Evolutionary conservation across 2,113 vertebrate genomes (phyloP), one percentile per base, ranked within the genome.

Genomic region (Buteo buteo): DNA sequence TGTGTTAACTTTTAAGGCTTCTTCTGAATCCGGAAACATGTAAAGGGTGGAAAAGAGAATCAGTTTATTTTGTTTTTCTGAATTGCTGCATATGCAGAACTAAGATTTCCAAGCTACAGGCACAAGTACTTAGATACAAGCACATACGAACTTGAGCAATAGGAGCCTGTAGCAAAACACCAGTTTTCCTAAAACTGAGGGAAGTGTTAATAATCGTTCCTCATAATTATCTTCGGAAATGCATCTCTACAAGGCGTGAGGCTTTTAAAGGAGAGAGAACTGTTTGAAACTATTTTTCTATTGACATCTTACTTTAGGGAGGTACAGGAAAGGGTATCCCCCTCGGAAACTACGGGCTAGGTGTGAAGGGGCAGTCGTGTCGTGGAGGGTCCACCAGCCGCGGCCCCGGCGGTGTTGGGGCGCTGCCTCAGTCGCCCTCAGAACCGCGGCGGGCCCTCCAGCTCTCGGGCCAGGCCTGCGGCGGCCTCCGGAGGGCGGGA

Each of bases 81-180:
- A 14, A 38, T 16, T 36, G 12, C 52, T 62, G 34, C 16, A 4
- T n/a, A 5, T 12, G 16, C 2, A 3, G 69, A 58, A 3, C 6
- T 19, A 11, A 21, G 15, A 20, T 15, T 44, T 82, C 19, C 42
- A n/a, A 7, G 7, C 29, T 9, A 11, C 1, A 22, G 55, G 70
- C 13, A 5, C 34, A 19, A 9, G 13, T 19, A 16, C 12, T 57
- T 3, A 0, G 21, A 7, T 38, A 24, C 13, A 11, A 29, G 13
- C 11, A 17, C 4, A 3, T 19, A 7, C 6, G 8, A 20, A 10
- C 24, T 15, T 6, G 25, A 74, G 59, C 44, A 13, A 9, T 2
- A n/a, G 42, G 25, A 59, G 26, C 26, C 29, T 47, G 54, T n/a
- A 42, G 42, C 17, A 42, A 32, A 80, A 22, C 4, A 5, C 2